These are phyloP conservation scores for Gnatocerus cornutus DNA, from an alignment of 2,888 invertebrate genomes.

Conservation along the genomic window DNA sequence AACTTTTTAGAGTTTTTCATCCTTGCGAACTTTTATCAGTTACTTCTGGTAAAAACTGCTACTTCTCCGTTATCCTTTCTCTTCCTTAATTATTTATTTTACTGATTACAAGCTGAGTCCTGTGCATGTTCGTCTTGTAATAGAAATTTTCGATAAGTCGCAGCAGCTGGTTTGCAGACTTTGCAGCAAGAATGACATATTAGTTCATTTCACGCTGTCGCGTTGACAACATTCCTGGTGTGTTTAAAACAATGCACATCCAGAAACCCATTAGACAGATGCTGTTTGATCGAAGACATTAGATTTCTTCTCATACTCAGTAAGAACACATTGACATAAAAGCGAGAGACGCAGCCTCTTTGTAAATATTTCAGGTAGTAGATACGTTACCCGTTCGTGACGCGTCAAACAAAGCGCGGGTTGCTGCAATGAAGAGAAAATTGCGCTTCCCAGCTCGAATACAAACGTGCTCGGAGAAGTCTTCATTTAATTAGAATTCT, in stretches of 20 bases:
- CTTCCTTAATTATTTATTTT: background rate
- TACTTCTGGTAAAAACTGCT: no score
- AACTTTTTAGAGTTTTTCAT: no score
- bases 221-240: slow-evolving; percentile 2
- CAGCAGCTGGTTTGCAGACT: background rate
- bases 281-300: background rate
- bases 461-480: slow-evolving; percentile 42
- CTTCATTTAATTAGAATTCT: slow-evolving; percentile 52
- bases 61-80: no score
- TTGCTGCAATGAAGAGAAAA: slow-evolving; percentile 42
- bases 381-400: slow-evolving; percentile 35
- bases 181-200: no score
- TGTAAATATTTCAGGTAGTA: slow-evolving; percentile 32
- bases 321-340: background rate
- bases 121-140: no score
- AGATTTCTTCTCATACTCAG: slow-evolving; percentile 11
- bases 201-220: no score
- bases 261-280: background rate
- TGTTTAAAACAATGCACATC: slow-evolving; percentile 1
- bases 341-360: slow-evolving; percentile 6
- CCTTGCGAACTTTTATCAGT: no score
- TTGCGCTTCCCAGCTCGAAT: slow-evolving; percentile 42
- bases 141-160: background rate
- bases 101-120: no score
- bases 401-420: slow-evolving; percentile 33